Conservation (phyloP, 2,113 vertebrate genomes). For the Coturnix japonica region DNA sequence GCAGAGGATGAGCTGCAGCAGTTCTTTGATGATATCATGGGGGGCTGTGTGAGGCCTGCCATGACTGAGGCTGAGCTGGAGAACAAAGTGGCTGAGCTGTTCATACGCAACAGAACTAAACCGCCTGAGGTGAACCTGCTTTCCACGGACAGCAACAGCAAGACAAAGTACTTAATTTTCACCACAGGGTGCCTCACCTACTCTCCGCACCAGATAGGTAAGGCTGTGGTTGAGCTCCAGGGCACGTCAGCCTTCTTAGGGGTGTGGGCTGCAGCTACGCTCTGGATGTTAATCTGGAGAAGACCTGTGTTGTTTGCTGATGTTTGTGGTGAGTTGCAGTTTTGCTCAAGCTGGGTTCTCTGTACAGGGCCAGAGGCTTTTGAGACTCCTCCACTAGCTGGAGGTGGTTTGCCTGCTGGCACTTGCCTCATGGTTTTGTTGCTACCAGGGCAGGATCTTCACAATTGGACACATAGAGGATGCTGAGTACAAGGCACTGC, state of each 20-base stretch:
- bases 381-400: too few species aligned
- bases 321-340: neutral
- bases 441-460: too few species aligned
- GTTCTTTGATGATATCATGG: slow-evolving; percentile 67
- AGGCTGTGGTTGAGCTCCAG: neutral
- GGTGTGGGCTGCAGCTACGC: fast-evolving
- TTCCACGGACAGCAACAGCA: slow-evolving; percentile 58
- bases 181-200: slow-evolving; percentile 97
- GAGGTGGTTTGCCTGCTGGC: too few species aligned
- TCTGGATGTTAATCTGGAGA: neutral
- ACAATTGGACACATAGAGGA: too few species aligned
- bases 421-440: too few species aligned
- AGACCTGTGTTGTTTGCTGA: neutral
- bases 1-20: slow-evolving; percentile 70
- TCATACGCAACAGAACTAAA: slow-evolving; percentile 85
- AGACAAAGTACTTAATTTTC: slow-evolving; percentile 94
- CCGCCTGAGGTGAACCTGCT: slow-evolving; percentile 74
- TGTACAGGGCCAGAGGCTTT: too few species aligned
- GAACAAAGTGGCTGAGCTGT: slow-evolving; percentile 86
- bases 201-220: slow-evolving; percentile 97
- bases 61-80: slow-evolving; percentile 82
- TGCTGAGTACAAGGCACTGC: too few species aligned
- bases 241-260: neutral
- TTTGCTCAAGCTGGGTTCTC: neutral
- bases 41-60: slow-evolving; percentile 63